phyloP scores from a whole-genome alignment of 2,113 vertebrate genomes.

The Erinaceus europaeus region DNA sequence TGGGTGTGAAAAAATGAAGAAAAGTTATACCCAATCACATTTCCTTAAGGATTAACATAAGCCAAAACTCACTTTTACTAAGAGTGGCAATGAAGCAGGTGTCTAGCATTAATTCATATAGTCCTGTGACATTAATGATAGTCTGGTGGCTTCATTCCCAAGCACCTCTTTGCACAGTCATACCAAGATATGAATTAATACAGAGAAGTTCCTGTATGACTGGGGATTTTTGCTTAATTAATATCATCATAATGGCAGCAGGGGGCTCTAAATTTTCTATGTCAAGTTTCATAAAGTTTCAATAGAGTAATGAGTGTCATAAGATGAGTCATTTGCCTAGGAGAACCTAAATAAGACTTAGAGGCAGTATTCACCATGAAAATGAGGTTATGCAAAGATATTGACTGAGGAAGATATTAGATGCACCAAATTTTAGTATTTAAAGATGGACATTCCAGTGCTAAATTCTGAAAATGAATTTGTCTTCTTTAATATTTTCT shows the following conservation, averaged over 20 bases:
- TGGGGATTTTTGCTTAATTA: constrained; percentile 69
- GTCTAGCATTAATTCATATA: constrained; percentile 45
- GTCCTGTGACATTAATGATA: constrained; percentile 55
- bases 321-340: constrained; percentile 51
- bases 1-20: no score
- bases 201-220: constrained; percentile 59
- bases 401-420: background rate
- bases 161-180: constrained; percentile 65
- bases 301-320: constrained; percentile 48
- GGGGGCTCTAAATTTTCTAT: constrained; percentile 66
- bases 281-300: constrained; percentile 66
- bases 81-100: constrained; percentile 35
- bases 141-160: constrained; percentile 61
- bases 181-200: constrained; percentile 70
- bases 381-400: constrained; percentile 19
- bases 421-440: constrained; percentile 3
- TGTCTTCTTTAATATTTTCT: no score
- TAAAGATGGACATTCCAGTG: background rate
- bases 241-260: constrained; percentile 64
- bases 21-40: background rate
- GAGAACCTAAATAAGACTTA: constrained; percentile 30
- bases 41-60: background rate
- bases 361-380: background rate
- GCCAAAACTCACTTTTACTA: background rate
- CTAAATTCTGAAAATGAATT: background rate